These are phyloP conservation scores for Andrena chrysosceles DNA, from an alignment of 2,888 invertebrate species.

Conservation along the genomic window DNA sequence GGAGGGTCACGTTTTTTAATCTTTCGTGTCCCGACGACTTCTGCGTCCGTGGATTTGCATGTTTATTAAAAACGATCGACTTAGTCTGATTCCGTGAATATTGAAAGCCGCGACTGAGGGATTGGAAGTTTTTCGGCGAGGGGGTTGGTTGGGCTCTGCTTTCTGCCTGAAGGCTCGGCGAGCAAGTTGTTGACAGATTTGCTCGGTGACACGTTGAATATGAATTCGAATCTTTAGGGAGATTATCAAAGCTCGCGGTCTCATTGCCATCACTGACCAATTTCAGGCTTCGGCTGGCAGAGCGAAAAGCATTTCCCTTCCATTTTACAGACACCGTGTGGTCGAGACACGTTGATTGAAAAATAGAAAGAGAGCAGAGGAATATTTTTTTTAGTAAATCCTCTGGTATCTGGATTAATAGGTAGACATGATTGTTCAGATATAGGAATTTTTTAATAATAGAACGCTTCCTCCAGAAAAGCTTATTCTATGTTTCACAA, in stretches of 20 bases:
- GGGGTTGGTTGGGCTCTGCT: background rate
- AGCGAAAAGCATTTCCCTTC: background rate
- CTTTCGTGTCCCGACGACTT: conserved; percentile 47
- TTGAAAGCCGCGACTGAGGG: conserved; percentile 29
- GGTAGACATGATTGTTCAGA: too few species aligned
- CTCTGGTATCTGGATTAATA: too few species aligned
- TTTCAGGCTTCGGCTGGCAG: conserved; percentile 1
- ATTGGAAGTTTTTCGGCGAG: background rate
- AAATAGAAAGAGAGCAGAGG: too few species aligned
- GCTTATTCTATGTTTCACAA: too few species aligned
- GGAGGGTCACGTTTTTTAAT: conserved; percentile 57
- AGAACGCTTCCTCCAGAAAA: too few species aligned
- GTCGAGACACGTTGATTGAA: too few species aligned
- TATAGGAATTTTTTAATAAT: too few species aligned
- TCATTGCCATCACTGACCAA: background rate
- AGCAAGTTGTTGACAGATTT: conserved; percentile 16
- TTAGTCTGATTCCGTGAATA: conserved; percentile 48
- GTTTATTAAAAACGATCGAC: conserved; percentile 61
- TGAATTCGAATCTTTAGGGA: background rate
- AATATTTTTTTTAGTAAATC: too few species aligned
- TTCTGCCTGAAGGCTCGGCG: background rate
- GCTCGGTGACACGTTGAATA: background rate
- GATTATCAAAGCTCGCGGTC: background rate
- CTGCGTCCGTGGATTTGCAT: conserved; percentile 56
- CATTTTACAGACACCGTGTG: background rate